Evolutionary conservation across 2,888 invertebrate genomes (phyloP).

Genomic region (Cinara cedri): DNA sequence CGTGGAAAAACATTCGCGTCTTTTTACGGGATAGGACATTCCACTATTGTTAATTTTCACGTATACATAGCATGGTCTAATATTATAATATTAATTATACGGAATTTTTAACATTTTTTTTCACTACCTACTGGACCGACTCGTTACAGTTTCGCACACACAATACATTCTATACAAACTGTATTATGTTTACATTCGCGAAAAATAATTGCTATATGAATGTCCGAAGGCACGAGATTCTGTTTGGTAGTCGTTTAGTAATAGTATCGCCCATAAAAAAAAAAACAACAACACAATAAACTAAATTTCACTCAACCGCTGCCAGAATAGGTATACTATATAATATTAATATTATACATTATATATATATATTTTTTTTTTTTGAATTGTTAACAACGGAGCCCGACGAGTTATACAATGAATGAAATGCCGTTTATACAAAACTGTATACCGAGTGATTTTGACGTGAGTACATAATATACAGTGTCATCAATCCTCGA

Average conservation of each 20-base stretch:
- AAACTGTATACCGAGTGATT: neutral
- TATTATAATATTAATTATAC: too few relatives aligned
- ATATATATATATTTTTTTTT: too few relatives aligned
- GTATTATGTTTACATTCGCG: neutral
- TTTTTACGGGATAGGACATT: too few relatives aligned
- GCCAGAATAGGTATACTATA: too few relatives aligned
- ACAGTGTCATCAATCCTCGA: too few relatives aligned
- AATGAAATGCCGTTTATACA: conserved; percentile 4
- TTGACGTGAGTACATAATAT: neutral
- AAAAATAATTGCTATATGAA: conserved; percentile 16
- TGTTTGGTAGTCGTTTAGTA: neutral
- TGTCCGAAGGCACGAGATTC: neutral
- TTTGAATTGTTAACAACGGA: neutral
- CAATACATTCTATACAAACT: neutral
- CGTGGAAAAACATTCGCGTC: too few relatives aligned
- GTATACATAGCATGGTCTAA: too few relatives aligned
- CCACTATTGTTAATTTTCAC: too few relatives aligned
- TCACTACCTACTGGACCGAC: neutral
- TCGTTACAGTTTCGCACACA: neutral
- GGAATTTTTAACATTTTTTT: too few relatives aligned
- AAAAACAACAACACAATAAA: conserved; percentile 18
- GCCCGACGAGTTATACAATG: conserved; percentile 7
- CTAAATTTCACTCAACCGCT: conserved; percentile 9
- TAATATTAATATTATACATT: too few relatives aligned
- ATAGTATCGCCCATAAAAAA: too few relatives aligned